Evolutionary conservation across 2,888 invertebrate genomes (phyloP), one percentile per base, ranked within the genome.

Genomic region (Trypoxylon attenuatum): DNA sequence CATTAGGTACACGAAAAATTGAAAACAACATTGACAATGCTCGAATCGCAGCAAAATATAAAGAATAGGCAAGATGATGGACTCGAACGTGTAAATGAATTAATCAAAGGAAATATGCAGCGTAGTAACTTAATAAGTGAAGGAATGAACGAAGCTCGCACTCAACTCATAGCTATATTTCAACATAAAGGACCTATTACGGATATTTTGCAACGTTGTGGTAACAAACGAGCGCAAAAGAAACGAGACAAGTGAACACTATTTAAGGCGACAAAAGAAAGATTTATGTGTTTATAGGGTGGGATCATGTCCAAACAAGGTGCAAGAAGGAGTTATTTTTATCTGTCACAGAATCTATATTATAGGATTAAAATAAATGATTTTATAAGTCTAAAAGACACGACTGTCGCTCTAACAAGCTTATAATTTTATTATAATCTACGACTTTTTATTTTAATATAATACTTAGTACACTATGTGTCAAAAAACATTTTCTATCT

Each of bases 121-220:
- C 91, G 98, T 53, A 96, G 96, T 86, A 96, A 94, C 89, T 93
- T 97, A 67, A 95, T 97, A 41, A 94, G 94, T 69, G 97, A 98
- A 84, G 96, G 97, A 68, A 93, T 97, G 87, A 91, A 91, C 67
- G 98, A 98, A 84, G 96, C 97, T 0, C 93, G 94, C 78, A 91
- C 92, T 64, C 95, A 96, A 85, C 93, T 97, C 69, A 92, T 96
- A 86, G 94, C 95, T 82, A 94, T 97, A 66, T 94, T 97, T 83
- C 96, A 96, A 72, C 97, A 98, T 86, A 95, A 96, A 87, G 91
- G 92, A 52, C 94, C 94, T 77, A 95, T 97, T 33, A 91, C 93
- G 13, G 97, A 97, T 83, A 96, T 98, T 79, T 92, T 98, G 59
- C 93, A 92, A 80, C 92, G 96, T 76, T 96, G 96, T 88, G 94